Evolutionary conservation across 2,797 vertebrate genomes (phyloP), one percentile per base, ranked within the genome.

Genomic region (Lindbergichthys nudifrons): DNA sequence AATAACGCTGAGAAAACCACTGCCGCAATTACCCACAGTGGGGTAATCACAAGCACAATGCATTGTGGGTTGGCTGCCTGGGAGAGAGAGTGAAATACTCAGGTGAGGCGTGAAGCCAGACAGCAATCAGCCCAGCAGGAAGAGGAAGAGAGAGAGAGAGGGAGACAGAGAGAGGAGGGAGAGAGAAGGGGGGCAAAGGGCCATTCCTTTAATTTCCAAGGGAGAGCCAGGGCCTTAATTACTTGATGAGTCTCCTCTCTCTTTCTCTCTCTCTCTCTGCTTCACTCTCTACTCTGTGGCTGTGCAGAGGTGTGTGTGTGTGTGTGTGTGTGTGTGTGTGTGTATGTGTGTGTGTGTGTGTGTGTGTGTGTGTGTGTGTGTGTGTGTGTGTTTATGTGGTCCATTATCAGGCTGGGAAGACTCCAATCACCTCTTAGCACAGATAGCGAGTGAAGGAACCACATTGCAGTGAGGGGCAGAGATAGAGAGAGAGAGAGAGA

Each of bases 161-260:
- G 6, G 13, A 52, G 50, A 26, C n/a, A 83, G 88, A 92, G 91
- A 36, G 70, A 47, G 68, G 32, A 16, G 52, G 57, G 16, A 45
- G 73, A 63, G 73, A 75, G 77, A 58, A 64, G 65, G 66, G 89
- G 93, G 94, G 94, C 95, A 95, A 95, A 93, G 96, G 96, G 96
- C 96, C 96, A 95, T 96, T 96, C 96, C 96, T 96, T 96, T 96
- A 96, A 97, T 95, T 94, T 96, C 95, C 96, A 96, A 96, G 95
- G 95, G 94, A 95, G 95, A 95, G 95, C 96, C 95, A 94, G 95
- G 96, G 94, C 96, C 96, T 97, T 99, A 98, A 98, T 98, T 97
- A 97, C 95, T 93, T 94, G 95, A 96, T 95, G 94, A 95, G 96
- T 93, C 95, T 95, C 92, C 92, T 94, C 32, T 36, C 32, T 36